These are phyloP conservation scores for Heptranchias perlo DNA, from an alignment of 2,113 vertebrate species.

Conservation along the genomic window DNA sequence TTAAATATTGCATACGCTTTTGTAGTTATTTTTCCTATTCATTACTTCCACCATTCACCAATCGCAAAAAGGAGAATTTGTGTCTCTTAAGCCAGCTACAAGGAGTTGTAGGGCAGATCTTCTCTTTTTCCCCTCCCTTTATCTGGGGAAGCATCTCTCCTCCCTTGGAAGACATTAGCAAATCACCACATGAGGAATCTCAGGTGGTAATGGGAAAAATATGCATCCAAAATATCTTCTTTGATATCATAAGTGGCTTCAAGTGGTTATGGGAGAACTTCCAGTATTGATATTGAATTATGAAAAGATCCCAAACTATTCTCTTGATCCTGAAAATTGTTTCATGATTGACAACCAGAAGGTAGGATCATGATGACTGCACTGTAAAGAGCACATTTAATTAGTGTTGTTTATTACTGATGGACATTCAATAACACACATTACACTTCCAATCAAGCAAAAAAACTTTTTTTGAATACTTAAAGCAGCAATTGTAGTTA, in stretches of 20 bases:
- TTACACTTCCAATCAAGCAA: background rate
- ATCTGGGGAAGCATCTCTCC: background rate
- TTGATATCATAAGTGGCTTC: background rate
- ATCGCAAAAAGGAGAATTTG: background rate
- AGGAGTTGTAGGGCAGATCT: background rate
- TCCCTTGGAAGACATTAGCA: background rate
- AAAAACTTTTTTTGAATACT: background rate
- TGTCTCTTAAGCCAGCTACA: background rate
- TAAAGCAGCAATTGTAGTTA: no score
- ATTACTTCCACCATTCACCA: background rate
- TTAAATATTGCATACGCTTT: background rate
- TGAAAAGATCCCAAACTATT: background rate
- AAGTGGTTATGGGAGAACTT: background rate
- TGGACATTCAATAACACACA: background rate
- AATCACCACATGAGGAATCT: background rate
- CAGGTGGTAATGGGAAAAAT: background rate
- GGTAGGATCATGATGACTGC: background rate
- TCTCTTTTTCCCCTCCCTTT: background rate
- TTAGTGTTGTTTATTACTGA: background rate
- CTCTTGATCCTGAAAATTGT: background rate
- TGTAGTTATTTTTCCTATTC: background rate
- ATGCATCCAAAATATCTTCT: background rate
- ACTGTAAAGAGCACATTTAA: background rate
- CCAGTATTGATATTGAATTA: background rate
- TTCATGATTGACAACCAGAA: background rate